Base-by-base conservation (phyloP, 1,140 invertebrate species). In the Ganaspis sp. region DNA sequence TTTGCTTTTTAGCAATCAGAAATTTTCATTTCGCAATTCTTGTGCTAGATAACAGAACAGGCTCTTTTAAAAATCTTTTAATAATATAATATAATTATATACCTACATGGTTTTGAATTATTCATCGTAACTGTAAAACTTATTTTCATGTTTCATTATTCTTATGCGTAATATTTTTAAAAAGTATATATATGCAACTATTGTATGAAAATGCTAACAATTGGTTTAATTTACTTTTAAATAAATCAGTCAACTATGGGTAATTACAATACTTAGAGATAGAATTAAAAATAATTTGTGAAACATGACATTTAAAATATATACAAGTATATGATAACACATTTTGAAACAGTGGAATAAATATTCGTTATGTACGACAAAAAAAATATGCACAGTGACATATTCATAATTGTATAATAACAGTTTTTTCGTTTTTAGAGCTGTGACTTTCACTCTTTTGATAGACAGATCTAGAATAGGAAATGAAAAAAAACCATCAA, bases 381-480 rank as follows among this genome's bases (percentile, higher is more conserved):
- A 38, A 34, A 74, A 19, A 72, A 49, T 11, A 42, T 70, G 17
- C n/a, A 26, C 26, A 58, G 74, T 73, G 12, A 69, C 23, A 76
- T 42, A 74, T 72, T 54, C 12, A 64, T 26, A 34, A 64, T 34
- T 34, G 78, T 74, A 76, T 74, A 74, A 77, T 76, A 70, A 64
- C 12, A 64, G 72, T 81, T 29, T 64, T 12, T 76, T 78, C 74
- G 80, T 78, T 75, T 76, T 76, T 78, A 53, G 76, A 76, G 75
- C 76, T 76, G 76, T 64, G 75, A 76, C 80, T 81, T 81, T 81
- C 80, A 81, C 80, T 73, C 38, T 40, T 54, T 21, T 77, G 77
- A 81, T 81, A 74, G 77, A 79, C 77, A 77, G 76, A 54, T 77
- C 49, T 12, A 71, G 37, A 74, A 71, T 71, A 54, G 40, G 29